phyloP scores from a whole-genome alignment of 1,140 invertebrate species.

The Zaprionus nigranus region DNA sequence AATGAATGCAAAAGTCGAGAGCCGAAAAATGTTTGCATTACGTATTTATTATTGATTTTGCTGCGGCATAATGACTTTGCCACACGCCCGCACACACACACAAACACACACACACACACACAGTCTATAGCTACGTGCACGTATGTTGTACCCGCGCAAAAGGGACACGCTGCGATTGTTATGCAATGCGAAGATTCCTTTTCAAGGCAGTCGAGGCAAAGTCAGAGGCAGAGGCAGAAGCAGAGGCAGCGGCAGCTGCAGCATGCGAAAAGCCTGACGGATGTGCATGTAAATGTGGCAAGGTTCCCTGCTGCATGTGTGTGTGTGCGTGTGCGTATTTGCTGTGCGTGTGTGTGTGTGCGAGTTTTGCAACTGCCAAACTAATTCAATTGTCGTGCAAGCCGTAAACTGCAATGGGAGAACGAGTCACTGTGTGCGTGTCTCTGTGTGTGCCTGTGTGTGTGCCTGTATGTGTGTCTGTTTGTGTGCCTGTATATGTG shows the following conservation, averaged over 20 bases:
- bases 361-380: conserved; percentile 69
- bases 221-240: background rate
- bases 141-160: conserved; percentile 5
- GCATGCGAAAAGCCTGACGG: conserved; percentile 39
- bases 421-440: background rate
- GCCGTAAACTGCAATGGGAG: conserved; percentile 22
- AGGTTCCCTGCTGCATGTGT: conserved; percentile 6
- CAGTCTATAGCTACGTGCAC: background rate
- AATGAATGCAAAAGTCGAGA: conserved; percentile 49
- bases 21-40: conserved; percentile 45
- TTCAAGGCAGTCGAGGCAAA: background rate
- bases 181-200: conserved; percentile 52
- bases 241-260: background rate
- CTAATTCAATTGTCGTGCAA: conserved; percentile 79
- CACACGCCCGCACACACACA: background rate
- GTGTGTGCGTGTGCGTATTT: background rate
- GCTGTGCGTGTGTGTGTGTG: conserved; percentile 34
- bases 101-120: background rate
- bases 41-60: conserved; percentile 53
- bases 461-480: conserved; percentile 25
- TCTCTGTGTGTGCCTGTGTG: conserved; percentile 22
- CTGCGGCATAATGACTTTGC: conserved; percentile 47
- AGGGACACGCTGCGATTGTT: conserved; percentile 44
- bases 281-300: conserved; percentile 53
- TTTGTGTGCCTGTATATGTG: conserved; percentile 34